Conservation (phyloP, 2,113 vertebrate genomes). For the Tachysurus vachellii region DNA sequence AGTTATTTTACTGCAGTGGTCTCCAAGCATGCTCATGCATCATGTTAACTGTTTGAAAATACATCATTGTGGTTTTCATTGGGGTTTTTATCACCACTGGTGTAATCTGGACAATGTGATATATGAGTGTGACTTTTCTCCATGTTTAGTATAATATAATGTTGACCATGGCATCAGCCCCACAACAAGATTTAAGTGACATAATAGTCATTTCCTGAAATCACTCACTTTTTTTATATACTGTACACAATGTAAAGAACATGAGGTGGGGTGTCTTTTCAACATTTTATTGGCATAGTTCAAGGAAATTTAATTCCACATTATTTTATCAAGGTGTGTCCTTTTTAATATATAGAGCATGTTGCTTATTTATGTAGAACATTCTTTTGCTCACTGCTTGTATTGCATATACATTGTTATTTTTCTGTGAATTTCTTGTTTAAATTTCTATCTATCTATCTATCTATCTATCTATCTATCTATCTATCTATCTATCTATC, state of each 20-base stretch:
- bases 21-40: constrained; percentile 19
- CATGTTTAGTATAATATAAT: constrained; percentile 46
- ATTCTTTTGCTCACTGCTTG: background rate
- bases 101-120: constrained; percentile 32
- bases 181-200: constrained; percentile 15
- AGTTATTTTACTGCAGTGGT: background rate
- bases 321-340: background rate
- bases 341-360: background rate
- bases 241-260: background rate
- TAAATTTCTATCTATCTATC: too few species aligned
- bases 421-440: background rate
- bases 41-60: background rate
- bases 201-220: constrained; percentile 41
- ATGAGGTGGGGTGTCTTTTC: background rate
- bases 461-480: too few species aligned
- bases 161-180: constrained; percentile 52
- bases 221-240: background rate
- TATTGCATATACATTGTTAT: background rate
- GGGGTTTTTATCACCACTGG: constrained; percentile 26
- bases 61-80: background rate
- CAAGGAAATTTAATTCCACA: background rate
- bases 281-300: constrained; percentile 27
- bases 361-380: background rate
- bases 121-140: constrained; percentile 18
- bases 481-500: too few species aligned